Conservation (phyloP, 2,113 vertebrate species). For the Tauraco erythrolophus region DNA sequence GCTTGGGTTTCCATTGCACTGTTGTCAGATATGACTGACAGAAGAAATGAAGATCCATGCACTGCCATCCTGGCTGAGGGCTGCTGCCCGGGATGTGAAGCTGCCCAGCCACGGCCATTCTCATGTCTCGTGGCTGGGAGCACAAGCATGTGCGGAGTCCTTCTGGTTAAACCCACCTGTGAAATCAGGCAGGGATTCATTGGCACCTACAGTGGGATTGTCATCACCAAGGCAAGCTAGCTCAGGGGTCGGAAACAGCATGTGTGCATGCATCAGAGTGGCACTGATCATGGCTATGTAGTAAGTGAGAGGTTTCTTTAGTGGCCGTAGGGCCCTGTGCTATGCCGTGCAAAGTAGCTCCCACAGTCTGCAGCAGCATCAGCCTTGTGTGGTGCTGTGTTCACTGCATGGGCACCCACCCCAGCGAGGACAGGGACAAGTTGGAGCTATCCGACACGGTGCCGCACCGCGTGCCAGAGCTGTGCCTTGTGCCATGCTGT, state of each 20-base stretch:
- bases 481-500: neutral
- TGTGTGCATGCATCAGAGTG: accelerated
- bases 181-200: neutral
- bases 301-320: neutral
- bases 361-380: neutral
- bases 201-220: accelerated
- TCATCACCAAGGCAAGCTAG: accelerated
- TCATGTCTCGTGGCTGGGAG: accelerated
- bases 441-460: neutral
- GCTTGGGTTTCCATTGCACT: neutral
- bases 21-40: accelerated
- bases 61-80: too few species aligned
- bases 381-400: too few species aligned
- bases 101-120: neutral
- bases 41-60: neutral
- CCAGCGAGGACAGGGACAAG: neutral
- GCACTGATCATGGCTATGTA: neutral
- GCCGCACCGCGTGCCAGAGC: neutral
- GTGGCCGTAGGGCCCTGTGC: accelerated
- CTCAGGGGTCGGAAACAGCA: accelerated
- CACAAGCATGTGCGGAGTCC: too few species aligned
- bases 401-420: neutral
- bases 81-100: neutral
- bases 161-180: neutral
- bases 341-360: neutral